Conservation (phyloP, 2,797 vertebrate species). For the Agapornis canus region DNA sequence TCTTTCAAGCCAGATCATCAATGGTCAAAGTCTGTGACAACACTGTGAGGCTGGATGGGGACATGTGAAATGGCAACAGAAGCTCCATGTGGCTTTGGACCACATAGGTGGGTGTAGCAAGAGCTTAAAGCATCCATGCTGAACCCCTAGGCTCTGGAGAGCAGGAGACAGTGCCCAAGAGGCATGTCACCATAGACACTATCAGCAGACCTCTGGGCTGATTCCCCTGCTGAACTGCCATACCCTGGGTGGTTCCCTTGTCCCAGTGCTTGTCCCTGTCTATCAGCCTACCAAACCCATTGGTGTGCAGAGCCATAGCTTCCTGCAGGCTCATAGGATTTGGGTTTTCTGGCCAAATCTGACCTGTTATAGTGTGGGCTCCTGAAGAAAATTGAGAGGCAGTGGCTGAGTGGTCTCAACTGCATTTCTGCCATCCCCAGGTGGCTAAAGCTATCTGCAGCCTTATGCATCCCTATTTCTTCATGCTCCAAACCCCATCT, state of each 20-base stretch:
- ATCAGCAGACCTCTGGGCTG: not conserved
- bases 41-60: not conserved
- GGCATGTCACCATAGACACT: not conserved
- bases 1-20: not conserved
- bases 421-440: not conserved
- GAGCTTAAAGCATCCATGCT: not conserved
- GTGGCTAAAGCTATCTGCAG: not conserved
- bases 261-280: not conserved
- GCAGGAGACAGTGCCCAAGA: not conserved
- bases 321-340: not conserved
- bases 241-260: not conserved
- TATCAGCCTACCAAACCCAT: not conserved
- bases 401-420: not conserved
- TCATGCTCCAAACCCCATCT: not conserved
- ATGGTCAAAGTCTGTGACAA: not conserved
- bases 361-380: not conserved
- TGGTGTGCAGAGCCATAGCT: not conserved
- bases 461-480: not conserved
- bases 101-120: not conserved
- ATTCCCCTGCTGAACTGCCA: not conserved
- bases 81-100: not conserved
- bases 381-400: not conserved
- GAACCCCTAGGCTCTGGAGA: not conserved
- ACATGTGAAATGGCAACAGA: not conserved
- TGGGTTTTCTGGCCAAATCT: not conserved